A percentile compares a stretch with the other conserved stretches of the same genome.
phyloP scores from a whole-genome alignment of 2,113 vertebrate genomes.

The Chinchilla lanigera region DNA sequence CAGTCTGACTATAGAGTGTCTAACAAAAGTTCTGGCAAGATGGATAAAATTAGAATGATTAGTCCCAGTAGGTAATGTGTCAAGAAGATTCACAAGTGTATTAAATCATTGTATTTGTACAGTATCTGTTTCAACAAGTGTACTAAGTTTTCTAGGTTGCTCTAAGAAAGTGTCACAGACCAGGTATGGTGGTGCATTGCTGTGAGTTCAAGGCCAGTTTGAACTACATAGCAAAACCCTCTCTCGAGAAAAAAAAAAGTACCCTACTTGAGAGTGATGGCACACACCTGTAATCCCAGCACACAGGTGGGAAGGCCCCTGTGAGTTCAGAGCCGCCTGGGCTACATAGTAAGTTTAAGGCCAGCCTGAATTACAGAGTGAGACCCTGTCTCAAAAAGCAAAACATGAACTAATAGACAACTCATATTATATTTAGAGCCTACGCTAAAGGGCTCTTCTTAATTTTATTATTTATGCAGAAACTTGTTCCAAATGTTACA shows the following conservation, averaged over 20 bases:
- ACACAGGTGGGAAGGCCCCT: no score
- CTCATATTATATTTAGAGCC: background rate
- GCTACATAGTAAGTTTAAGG: background rate
- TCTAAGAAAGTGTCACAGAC: background rate
- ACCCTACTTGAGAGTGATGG: background rate
- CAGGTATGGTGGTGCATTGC: background rate
- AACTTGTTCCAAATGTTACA: background rate
- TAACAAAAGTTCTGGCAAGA: background rate
- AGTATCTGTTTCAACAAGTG: background rate
- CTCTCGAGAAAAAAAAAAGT: background rate
- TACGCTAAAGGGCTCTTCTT: background rate
- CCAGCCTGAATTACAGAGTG: background rate
- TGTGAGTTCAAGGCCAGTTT: background rate
- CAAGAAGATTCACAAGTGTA: background rate
- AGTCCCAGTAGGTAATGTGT: background rate
- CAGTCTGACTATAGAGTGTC: background rate
- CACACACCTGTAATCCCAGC: background rate
- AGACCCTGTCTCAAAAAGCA: background rate
- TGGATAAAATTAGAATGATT: constrained; percentile 8
- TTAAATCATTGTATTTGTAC: background rate
- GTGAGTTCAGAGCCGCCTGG: background rate
- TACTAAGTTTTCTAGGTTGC: background rate
- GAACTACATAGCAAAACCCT: background rate
- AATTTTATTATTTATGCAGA: background rate
- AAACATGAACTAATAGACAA: background rate